Evolutionary conservation across 2,113 vertebrate species (phyloP), one percentile per base, ranked within the genome.

Genomic region (Oriolus oriolus): DNA sequence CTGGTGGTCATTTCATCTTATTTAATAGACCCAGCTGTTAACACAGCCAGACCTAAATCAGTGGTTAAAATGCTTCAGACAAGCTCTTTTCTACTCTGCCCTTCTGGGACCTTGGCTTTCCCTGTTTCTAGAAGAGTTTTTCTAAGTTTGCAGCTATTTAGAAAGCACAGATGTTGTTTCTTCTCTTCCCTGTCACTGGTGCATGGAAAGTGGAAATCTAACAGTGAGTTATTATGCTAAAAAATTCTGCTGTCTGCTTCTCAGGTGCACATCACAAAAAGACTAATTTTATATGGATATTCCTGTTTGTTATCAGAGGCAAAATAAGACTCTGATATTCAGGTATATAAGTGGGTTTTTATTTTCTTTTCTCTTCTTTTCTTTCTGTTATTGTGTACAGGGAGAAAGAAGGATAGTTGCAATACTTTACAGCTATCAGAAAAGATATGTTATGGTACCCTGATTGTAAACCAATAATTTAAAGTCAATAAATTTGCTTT

Each of bases 191-290:
- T 77, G 37, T 76, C 75, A 77, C 0, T 23, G 71, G 31, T 90
- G 21, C 75, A n/a, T 73, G 14, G 66, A 56, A 94, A 84, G 49
- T 30, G 8, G 24, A 79, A 89, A 90, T 87, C 65, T 87, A 87
- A 82, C 41, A 71, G 84, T 45, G 61, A 85, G 42, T 71, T 87
- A 70, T 89, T 95, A 94, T 73, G 87, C 65, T 85, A 90, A 95
- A 93, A 91, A 79, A 65, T 91, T 90, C 70, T 85, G 23, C 66
- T 95, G 53, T 85, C 66, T 87, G 53, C 28, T 87, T 90, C 78
- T 91, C 74, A 93, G 61, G 70, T 87, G 41, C 57, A 85, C 52
- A 89, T 75, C 61, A 91, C 49, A 89, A 90, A 91, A 75, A 84
- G 61, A 37, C 41, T 85, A 78, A 94, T 78, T 86, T 71, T 85